Evolutionary conservation across 2,888 invertebrate genomes (phyloP).

Genomic region (Agapostemon virescens): DNA sequence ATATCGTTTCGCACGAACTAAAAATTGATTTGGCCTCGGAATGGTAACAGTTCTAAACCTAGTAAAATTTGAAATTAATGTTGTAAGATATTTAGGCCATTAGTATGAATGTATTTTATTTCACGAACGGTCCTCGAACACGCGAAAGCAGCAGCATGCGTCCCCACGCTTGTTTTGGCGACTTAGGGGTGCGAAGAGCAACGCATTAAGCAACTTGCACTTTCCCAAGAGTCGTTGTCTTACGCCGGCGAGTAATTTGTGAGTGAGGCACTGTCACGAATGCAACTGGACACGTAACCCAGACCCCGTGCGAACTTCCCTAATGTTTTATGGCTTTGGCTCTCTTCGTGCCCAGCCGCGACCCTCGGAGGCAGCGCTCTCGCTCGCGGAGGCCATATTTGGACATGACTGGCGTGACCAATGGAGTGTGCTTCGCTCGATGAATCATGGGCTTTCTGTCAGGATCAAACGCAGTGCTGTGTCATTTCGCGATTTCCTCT

Average conservation of each 20-base stretch:
- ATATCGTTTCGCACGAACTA: no score
- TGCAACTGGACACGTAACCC: constrained; percentile 1
- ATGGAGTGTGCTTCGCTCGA: neutral
- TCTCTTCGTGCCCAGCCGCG: neutral
- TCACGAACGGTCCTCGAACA: no score
- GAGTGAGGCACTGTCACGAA: neutral
- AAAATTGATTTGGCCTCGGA: no score
- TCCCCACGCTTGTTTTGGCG: neutral
- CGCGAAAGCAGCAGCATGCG: no score
- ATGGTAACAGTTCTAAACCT: no score
- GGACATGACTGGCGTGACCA: neutral
- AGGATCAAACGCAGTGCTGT: neutral
- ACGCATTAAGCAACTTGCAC: neutral
- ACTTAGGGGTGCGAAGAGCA: neutral
- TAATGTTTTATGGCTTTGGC: neutral
- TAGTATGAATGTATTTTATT: no score
- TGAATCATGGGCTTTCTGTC: neutral
- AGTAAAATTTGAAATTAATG: no score
- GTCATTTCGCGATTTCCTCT: neutral
- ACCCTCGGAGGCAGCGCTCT: neutral
- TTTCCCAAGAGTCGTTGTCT: neutral
- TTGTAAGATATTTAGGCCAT: no score
- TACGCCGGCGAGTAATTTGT: neutral
- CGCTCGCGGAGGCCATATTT: neutral
- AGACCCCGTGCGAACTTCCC: neutral